These are phyloP conservation scores for Camptogramma bilineatum DNA, from an alignment of 2,888 invertebrate species.

Conservation along the genomic window DNA sequence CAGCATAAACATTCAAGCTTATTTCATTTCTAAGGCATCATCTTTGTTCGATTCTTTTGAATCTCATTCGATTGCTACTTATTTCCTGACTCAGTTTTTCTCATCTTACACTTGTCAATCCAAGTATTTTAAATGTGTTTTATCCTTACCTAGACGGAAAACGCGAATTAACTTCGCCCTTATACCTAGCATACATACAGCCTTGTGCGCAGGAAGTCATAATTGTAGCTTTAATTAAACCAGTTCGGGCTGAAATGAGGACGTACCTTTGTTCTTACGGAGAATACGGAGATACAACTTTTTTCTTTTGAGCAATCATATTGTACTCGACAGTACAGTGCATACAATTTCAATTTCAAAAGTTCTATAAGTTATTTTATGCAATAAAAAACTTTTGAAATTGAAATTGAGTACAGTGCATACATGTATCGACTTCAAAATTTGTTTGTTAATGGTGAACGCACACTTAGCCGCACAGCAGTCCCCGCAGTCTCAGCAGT, in stretches of 20 bases:
- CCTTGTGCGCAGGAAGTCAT: conserved; percentile 69
- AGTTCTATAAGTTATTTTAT: no score
- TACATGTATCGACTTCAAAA: no score
- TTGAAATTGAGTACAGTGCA: no score
- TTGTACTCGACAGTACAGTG: background rate
- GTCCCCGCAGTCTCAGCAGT: no score
- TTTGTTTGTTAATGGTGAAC: no score
- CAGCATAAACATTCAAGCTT: background rate
- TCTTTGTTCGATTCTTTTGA: background rate
- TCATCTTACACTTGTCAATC: background rate
- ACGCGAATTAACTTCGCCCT: conserved; percentile 31
- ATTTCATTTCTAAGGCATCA: background rate
- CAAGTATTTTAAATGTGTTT: conserved; percentile 22
- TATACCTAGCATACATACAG: conserved; percentile 33
- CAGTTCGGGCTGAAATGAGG: conserved; percentile 53
- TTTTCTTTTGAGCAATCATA: conserved; percentile 30
- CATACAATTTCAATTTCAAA: no score
- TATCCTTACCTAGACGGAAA: conserved; percentile 27
- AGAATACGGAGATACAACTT: conserved; percentile 34
- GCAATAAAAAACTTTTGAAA: no score
- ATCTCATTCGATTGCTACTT: background rate
- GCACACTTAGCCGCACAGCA: no score
- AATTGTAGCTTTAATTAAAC: conserved; percentile 67
- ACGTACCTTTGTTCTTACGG: conserved; percentile 52
- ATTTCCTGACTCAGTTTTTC: background rate